Evolutionary conservation across 2,113 vertebrate genomes (phyloP).

Genomic region (Pterocles orientalis): DNA sequence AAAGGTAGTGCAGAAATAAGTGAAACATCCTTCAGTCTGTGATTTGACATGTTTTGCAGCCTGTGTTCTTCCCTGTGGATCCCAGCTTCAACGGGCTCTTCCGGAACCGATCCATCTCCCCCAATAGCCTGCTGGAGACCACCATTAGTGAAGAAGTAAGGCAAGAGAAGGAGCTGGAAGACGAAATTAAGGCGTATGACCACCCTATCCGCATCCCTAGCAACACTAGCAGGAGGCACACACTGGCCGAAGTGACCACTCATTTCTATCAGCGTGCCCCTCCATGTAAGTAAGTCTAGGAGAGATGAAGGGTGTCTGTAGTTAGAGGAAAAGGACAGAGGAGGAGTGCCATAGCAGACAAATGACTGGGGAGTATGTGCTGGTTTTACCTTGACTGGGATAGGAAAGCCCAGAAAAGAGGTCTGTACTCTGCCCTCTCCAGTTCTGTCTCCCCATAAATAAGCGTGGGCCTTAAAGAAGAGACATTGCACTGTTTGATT

Average conservation of each 20-base stretch:
- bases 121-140: slow-evolving; percentile 88
- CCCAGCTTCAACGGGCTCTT: slow-evolving; percentile 81
- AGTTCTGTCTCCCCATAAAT: background rate
- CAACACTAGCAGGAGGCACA: slow-evolving; percentile 88
- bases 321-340: background rate
- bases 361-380: background rate
- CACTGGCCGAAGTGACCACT: slow-evolving; percentile 89
- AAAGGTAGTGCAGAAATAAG: background rate
- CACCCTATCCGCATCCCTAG: slow-evolving; percentile 74
- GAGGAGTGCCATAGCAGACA: background rate
- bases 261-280: slow-evolving; percentile 86
- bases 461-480: background rate
- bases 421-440: background rate
- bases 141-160: slow-evolving; percentile 88
- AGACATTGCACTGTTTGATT: background rate
- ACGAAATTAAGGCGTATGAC: slow-evolving; percentile 74
- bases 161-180: slow-evolving; percentile 83
- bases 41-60: slow-evolving; percentile 71
- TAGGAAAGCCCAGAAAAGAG: background rate
- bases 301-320: background rate
- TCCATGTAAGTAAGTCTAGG: slow-evolving; percentile 88
- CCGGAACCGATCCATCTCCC: slow-evolving; percentile 86
- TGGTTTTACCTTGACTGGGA: background rate
- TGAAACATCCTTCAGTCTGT: background rate
- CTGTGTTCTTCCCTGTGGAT: slow-evolving; percentile 86